Evolutionary conservation across 1,140 invertebrate genomes (phyloP).

Genomic region (Bradynema listronoti): DNA sequence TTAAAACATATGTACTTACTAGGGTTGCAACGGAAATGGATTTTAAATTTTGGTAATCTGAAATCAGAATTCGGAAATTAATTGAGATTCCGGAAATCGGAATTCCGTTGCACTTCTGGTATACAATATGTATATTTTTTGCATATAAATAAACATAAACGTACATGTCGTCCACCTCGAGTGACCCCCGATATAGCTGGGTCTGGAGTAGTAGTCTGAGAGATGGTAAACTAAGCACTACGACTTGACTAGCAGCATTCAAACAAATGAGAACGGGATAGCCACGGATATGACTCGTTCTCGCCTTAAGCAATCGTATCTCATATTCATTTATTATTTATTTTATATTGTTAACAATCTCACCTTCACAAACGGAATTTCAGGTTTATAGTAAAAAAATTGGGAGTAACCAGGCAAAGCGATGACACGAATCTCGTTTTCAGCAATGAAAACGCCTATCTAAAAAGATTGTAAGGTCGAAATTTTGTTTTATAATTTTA

Average conservation of each 20-base stretch:
- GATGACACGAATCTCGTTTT: conserved; percentile 48
- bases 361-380: conserved; percentile 51
- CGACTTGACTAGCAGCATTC: conserved; percentile 45
- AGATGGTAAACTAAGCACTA: conserved; percentile 51
- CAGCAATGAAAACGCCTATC: conserved; percentile 50
- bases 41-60: too few species aligned
- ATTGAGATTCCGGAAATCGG: too few species aligned
- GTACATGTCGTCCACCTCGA: conserved; percentile 56
- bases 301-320: conserved; percentile 23
- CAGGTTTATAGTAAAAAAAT: conserved; percentile 38
- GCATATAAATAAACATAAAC: too few species aligned
- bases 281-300: conserved; percentile 49
- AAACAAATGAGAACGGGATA: conserved; percentile 48
- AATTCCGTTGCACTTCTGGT: too few species aligned
- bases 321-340: conserved; percentile 4
- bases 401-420: conserved; percentile 47
- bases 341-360: neutral
- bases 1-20: too few species aligned
- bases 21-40: too few species aligned
- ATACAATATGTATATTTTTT: too few species aligned
- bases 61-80: too few species aligned
- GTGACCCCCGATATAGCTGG: conserved; percentile 43
- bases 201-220: conserved; percentile 31
- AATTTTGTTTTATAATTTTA: neutral
- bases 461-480: conserved; percentile 12